Base-by-base conservation (phyloP, 2,888 invertebrate genomes). In the Dryomyza anilis region DNA sequence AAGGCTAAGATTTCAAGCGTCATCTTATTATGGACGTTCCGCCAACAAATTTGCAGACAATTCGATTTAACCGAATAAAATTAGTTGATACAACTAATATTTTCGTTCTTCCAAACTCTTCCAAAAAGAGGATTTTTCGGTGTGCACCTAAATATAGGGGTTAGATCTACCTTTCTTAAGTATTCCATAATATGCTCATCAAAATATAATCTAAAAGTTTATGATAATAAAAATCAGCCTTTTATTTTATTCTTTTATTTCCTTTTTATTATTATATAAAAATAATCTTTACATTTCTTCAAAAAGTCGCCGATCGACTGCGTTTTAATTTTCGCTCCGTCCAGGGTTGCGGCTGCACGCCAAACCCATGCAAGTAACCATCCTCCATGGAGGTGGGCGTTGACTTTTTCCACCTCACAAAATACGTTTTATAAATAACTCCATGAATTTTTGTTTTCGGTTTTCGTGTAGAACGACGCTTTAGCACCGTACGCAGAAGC, bases 341-440 rank as follows among this genome's bases (percentile, higher is more conserved):
- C 52, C n/a, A 58, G 71, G 7, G 63, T 12, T 64, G 73, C 68
- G 21, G 72, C 75, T 14, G 52, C 19, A 14, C n/a, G n/a, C n/a
- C n/a, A n/a, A n/a, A n/a, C n/a, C n/a, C n/a, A n/a, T n/a, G n/a
- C n/a, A n/a, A n/a, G 52, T 66, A 58, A 29, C 65, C 60, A 43
- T 63, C 67, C 29, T 72, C 76, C 78, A 27, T 71, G 73, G 67
- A 68, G 72, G 7, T 70, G 48, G 1, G 72, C 72, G 7, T n/a
- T n/a, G n/a, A 78, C 74, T 82, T 81, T 64, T 70, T 75, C 81
- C 82, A 81, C 3, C 76, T 74, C 1, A 81, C 76, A 60, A 81
- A 81, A 64, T 80, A 81, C 0, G 78, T 81, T 64, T 81, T 81
- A 64, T 81, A 80, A 1, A 81, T 78, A 10, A 80, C 78, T 0